Percentiles rank a stretch among this genome's conserved stretches.
These are phyloP conservation scores for Salvelinus fontinalis DNA, from an alignment of 2,113 vertebrate genomes.

Conservation along the genomic window DNA sequence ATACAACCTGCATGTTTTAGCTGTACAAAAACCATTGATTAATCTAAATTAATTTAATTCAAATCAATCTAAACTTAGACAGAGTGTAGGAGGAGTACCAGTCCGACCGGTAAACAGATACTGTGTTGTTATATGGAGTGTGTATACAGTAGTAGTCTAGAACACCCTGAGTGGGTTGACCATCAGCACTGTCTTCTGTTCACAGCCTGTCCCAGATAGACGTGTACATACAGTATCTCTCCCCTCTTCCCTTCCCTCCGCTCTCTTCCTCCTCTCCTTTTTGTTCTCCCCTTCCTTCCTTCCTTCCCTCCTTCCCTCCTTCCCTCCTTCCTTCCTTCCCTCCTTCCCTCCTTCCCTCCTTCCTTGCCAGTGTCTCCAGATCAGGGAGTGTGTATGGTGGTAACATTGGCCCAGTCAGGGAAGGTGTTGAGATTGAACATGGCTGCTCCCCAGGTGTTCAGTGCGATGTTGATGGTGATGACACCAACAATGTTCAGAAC, in stretches of 20 bases:
- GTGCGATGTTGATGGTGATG: slow-evolving; percentile 74
- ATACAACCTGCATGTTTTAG: too few relatives aligned
- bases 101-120: too few relatives aligned
- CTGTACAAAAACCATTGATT: too few relatives aligned
- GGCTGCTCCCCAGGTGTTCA: slow-evolving; percentile 78
- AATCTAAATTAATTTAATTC: too few relatives aligned
- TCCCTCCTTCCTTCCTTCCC: not conserved
- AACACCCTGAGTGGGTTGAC: too few relatives aligned
- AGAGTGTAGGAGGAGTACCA: too few relatives aligned
- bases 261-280: not conserved
- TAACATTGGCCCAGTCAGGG: slow-evolving; percentile 82
- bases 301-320: not conserved
- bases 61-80: too few relatives aligned
- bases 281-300: not conserved
- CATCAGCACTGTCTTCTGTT: too few relatives aligned
- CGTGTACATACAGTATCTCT: slow-evolving; percentile 7
- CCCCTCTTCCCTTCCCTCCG: not conserved
- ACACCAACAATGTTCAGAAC: slow-evolving; percentile 81
- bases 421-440: slow-evolving; percentile 74
- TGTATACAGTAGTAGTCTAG: too few relatives aligned
- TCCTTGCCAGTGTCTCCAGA: slow-evolving; percentile 1
- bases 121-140: not conserved
- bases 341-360: not conserved
- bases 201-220: not conserved
- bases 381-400: slow-evolving; percentile 46